Base-by-base conservation (phyloP, 2,888 invertebrate species). In the Noctua fimbriata region DNA sequence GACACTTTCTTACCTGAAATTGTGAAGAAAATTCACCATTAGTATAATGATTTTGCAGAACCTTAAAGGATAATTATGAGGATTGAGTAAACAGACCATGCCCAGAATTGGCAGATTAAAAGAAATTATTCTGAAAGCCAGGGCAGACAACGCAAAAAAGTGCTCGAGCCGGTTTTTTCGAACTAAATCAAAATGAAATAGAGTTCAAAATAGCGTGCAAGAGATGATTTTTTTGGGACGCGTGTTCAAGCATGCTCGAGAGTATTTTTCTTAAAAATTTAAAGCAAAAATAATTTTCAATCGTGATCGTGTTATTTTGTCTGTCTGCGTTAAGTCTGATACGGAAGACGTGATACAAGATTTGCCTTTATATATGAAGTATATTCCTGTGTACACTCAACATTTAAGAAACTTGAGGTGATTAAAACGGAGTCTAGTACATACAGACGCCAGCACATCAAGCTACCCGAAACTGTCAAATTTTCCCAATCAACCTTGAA, bases 1-100 rank as follows among this genome's bases (percentile, higher is more conserved):
- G 97, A 97, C 87, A 97, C 93, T 95, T 98, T 98, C 89, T 97
- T 97, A 94, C 98, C 98, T 98, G 96, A 85, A 95, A 95, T 90
- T 78, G 4, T 67, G 24, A 72, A 58, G 12, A 2, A 0, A 52
- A 7, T 41, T 76, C 24, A 76, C 7, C 28, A 41, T 3, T 36
- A 36, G 60, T 36, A 60, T 32, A n/a, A 10, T n/a, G 16, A 16
- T 60, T 60, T 60, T n/a, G n/a, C 10, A 73, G 28, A 49, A 49
- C 4, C 16, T 28, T 5, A 14, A 6, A 60, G 18, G 60, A 63
- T 7, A 60, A 28, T 28, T 16, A 28, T 28, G 58, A n/a, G 14
- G n/a, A 60, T 16, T 60, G 60, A 18, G 63, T 63, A 18, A 63
- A 63, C 6, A 28, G 16, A 36, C 44, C 32, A 47, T 58, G 2